These are phyloP conservation scores for Pterophyllum scalare DNA, from an alignment of 2,113 vertebrate genomes.

Conservation along the genomic window DNA sequence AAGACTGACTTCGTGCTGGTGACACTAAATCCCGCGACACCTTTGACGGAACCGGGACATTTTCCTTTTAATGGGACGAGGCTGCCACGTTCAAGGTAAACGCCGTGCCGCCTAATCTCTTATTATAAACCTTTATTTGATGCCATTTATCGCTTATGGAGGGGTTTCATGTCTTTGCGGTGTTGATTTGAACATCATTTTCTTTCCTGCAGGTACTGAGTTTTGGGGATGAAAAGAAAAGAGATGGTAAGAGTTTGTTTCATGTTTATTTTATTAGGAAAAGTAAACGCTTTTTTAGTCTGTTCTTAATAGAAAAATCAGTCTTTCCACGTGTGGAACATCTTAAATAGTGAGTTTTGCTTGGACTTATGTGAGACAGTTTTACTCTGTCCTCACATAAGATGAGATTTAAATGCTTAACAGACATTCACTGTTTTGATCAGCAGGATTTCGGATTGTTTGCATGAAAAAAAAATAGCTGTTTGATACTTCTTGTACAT, in stretches of 20 bases:
- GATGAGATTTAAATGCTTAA: background rate
- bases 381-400: background rate
- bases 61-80: conserved; percentile 5
- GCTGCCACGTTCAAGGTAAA: conserved; percentile 8
- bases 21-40: background rate
- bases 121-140: background rate
- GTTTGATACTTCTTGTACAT: background rate
- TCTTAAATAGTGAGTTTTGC: conserved; percentile 21
- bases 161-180: background rate
- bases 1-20: background rate
- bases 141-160: background rate
- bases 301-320: background rate
- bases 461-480: background rate
- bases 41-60: background rate
- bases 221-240: conserved; percentile 45
- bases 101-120: background rate
- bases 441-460: background rate
- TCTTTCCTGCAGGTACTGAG: conserved; percentile 44
- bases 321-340: conserved; percentile 27
- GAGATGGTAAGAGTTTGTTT: conserved; percentile 71
- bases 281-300: background rate
- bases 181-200: background rate
- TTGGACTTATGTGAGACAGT: no score
- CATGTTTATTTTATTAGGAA: background rate
- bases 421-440: background rate